Evolutionary conservation across 2,797 vertebrate species (phyloP).

Genomic region (Serranus cabrilla): DNA sequence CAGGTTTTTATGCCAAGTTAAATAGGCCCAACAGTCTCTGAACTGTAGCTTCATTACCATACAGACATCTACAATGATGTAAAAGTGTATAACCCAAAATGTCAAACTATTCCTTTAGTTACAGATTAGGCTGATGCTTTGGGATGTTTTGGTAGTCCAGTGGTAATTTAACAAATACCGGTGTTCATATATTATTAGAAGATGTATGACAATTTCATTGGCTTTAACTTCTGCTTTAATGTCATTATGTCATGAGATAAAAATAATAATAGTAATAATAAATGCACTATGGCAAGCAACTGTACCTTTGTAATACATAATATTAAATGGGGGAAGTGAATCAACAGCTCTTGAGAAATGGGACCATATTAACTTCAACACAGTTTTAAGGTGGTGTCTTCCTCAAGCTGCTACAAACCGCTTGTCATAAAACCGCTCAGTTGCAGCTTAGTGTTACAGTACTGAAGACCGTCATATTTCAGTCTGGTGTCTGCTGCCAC

Average conservation of each 20-base stretch:
- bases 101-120: constrained; percentile 3
- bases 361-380: constrained; percentile 14
- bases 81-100: neutral
- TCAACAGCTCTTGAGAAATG: constrained; percentile 14
- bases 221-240: neutral
- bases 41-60: neutral
- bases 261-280: neutral
- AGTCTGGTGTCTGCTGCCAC: constrained; percentile 68
- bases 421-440: constrained; percentile 43
- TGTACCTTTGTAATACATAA: neutral
- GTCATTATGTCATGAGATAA: neutral
- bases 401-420: constrained; percentile 26
- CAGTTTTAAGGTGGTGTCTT: neutral
- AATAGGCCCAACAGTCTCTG: neutral
- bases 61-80: neutral
- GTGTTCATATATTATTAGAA: neutral
- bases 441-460: constrained; percentile 28
- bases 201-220: neutral
- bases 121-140: neutral
- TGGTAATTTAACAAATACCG: neutral
- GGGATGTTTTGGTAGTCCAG: neutral
- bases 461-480: constrained; percentile 60
- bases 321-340: constrained; percentile 18
- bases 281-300: neutral
- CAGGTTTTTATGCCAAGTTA: neutral